These are phyloP conservation scores for Lepidochitona cinerea DNA, from an alignment of 2,888 invertebrate species.

Conservation along the genomic window DNA sequence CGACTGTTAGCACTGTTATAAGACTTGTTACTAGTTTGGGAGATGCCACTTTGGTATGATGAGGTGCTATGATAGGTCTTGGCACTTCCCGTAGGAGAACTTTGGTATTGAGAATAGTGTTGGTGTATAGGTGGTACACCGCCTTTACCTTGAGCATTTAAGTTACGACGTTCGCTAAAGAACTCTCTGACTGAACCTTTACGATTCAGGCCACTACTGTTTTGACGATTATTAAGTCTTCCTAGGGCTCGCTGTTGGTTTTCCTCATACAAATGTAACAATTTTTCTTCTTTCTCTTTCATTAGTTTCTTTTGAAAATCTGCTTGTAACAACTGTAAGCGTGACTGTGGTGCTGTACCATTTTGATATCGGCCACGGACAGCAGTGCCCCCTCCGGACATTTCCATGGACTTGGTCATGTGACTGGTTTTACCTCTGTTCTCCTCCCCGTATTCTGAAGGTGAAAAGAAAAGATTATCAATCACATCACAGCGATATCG, in stretches of 20 bases:
- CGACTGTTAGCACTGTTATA: not conserved
- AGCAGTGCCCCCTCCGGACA: not conserved
- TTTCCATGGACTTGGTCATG: not conserved
- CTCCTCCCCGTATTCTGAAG: not conserved
- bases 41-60: not conserved
- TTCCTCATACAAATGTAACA: conserved; percentile 51
- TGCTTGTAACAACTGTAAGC: conserved; percentile 34
- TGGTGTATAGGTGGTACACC: conserved; percentile 44
- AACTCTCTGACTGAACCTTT: conserved; percentile 41
- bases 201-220: not conserved
- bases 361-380: not conserved
- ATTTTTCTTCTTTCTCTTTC: conserved; percentile 59
- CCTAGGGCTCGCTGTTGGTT: conserved; percentile 45
- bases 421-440: not conserved
- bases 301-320: conserved; percentile 54
- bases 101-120: conserved; percentile 39
- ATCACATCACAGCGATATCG: not conserved
- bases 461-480: not conserved
- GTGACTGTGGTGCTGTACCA: not conserved
- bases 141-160: conserved; percentile 29
- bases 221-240: conserved; percentile 23
- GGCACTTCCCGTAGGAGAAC: not conserved
- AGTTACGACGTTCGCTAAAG: conserved; percentile 42
- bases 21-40: not conserved
- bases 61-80: not conserved